phyloP scores from a whole-genome alignment of 2,113 vertebrate species.

The Alethe diademata region DNA sequence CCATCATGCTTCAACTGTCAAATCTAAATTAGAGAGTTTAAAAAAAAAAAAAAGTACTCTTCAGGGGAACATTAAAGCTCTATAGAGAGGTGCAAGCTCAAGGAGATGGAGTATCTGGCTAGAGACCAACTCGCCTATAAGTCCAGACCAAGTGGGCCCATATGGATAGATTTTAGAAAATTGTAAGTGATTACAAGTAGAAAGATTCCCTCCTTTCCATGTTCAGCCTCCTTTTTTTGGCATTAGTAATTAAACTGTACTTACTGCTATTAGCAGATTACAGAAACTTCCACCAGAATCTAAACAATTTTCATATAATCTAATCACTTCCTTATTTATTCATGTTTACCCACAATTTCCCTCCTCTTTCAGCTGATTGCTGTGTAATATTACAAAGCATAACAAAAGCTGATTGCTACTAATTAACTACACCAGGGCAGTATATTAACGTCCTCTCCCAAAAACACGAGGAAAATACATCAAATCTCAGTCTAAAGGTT shows the following conservation, averaged over 20 bases:
- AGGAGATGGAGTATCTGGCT: conserved; percentile 75
- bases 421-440: neutral
- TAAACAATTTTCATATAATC: conserved; percentile 46
- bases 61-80: conserved; percentile 69
- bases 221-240: conserved; percentile 30
- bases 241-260: conserved; percentile 51
- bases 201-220: conserved; percentile 16
- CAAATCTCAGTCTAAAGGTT: neutral
- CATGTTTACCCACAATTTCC: conserved; percentile 9
- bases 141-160: conserved; percentile 65
- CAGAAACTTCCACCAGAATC: conserved; percentile 40
- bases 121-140: conserved; percentile 65
- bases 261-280: conserved; percentile 41
- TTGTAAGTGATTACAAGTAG: conserved; percentile 40
- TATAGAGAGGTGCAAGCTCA: conserved; percentile 66
- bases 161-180: conserved; percentile 65
- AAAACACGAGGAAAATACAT: neutral
- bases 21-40: conserved; percentile 68
- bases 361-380: neutral
- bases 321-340: conserved; percentile 53
- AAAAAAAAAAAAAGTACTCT: conserved; percentile 50
- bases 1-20: conserved; percentile 66
- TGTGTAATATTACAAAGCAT: conserved; percentile 18
- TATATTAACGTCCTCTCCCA: neutral
- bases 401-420: conserved; percentile 2